Evolutionary conservation across 2,888 invertebrate species (phyloP).

Genomic region (Eupithecia exiguata): DNA sequence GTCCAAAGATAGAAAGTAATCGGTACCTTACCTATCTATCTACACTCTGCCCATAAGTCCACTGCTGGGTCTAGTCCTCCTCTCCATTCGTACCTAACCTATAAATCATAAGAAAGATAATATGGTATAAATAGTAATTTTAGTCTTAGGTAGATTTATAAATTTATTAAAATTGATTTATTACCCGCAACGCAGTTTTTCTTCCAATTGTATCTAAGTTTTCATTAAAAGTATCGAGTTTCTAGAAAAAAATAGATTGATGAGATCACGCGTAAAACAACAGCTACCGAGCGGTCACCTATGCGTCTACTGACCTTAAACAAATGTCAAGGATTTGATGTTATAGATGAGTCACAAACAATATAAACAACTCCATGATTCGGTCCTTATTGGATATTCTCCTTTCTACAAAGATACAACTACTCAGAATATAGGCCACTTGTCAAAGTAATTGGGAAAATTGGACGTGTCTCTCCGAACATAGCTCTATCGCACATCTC

Average conservation of each 20-base stretch:
- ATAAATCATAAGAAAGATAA: no score
- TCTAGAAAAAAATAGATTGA: slow-evolving; percentile 1
- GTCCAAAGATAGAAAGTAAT: no score
- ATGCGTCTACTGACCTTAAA: not conserved
- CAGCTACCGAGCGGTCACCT: not conserved
- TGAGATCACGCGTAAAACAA: not conserved
- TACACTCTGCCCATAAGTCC: no score
- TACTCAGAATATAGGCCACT: not conserved
- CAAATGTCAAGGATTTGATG: slow-evolving; percentile 1
- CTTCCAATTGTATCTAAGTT: not conserved
- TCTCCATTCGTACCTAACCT: no score
- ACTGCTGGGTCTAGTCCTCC: no score
- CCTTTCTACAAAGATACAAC: not conserved
- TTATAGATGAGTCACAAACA: not conserved
- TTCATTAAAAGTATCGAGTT: not conserved
- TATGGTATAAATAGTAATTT: no score
- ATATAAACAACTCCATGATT: not conserved
- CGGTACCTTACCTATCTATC: no score
- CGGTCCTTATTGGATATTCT: not conserved
- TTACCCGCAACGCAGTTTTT: not conserved
- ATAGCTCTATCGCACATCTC: not conserved
- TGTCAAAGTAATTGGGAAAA: not conserved
- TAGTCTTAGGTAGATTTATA: not conserved
- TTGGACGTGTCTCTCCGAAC: not conserved
- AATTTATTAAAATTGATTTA: not conserved